Percentiles rank a stretch among this genome's conserved stretches.
Evolutionary conservation across 2,113 vertebrate species (phyloP).

Genomic region (Ornithorhynchus anatinus): DNA sequence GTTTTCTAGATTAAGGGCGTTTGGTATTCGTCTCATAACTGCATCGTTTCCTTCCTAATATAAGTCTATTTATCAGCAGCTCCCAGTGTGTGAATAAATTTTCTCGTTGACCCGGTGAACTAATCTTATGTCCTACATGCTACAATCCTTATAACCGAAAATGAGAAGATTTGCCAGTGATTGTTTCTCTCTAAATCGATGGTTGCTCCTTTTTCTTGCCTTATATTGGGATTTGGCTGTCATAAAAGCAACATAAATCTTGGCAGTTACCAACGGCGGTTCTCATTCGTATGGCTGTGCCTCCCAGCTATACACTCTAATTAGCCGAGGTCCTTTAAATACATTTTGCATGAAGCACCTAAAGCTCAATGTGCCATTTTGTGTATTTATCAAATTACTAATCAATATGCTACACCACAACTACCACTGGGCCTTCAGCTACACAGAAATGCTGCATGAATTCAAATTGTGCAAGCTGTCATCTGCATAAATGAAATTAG

Average conservation of each 20-base stretch:
- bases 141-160: not conserved
- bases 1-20: not conserved
- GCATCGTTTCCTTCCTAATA: too few species aligned
- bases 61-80: not conserved
- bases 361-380: conserved; percentile 69
- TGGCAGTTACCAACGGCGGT: conserved; percentile 46
- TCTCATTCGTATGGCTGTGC: conserved; percentile 51
- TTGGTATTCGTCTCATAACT: too few species aligned
- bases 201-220: conserved; percentile 49
- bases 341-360: conserved; percentile 77
- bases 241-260: conserved; percentile 60
- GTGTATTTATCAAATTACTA: conserved; percentile 79
- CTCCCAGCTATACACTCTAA: conserved; percentile 67
- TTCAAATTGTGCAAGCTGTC: conserved; percentile 69
- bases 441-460: conserved; percentile 61
- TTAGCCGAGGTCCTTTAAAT: conserved; percentile 78
- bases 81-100: not conserved
- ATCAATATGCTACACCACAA: conserved; percentile 77
- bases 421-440: conserved; percentile 62
- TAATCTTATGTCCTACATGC: not conserved
- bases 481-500: conserved; percentile 66
- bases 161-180: not conserved
- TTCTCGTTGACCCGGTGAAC: not conserved
- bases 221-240: conserved; percentile 44
- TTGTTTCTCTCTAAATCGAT: conserved; percentile 46